phyloP scores from a whole-genome alignment of 2,113 vertebrate genomes.

The Isichthys henryi region DNA sequence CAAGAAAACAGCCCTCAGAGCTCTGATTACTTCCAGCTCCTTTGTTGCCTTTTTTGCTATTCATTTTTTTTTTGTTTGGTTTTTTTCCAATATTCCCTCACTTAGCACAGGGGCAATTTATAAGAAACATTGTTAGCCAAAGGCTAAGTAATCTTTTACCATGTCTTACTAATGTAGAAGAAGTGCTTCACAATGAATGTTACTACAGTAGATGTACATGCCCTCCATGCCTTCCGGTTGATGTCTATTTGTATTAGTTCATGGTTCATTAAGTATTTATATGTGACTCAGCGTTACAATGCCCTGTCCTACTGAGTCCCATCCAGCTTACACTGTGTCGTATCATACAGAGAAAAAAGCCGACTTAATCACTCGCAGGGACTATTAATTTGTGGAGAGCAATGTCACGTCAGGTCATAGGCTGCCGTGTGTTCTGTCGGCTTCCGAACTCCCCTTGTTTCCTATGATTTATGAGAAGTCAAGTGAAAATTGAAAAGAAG shows the following conservation, averaged over 20 bases:
- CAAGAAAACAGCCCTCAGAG: background rate
- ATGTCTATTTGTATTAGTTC: background rate
- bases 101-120: constrained; percentile 1
- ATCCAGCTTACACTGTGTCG: background rate
- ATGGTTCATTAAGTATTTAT: background rate
- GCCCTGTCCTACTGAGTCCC: background rate
- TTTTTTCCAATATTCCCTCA: background rate
- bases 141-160: background rate
- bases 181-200: background rate
- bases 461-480: background rate
- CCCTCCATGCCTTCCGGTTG: background rate
- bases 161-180: background rate
- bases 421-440: background rate
- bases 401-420: background rate
- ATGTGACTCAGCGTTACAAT: background rate
- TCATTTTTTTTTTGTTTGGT: background rate
- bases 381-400: background rate
- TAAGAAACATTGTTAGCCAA: background rate
- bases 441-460: background rate
- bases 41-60: background rate
- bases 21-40: background rate
- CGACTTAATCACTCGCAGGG: background rate
- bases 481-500: background rate
- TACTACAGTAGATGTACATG: background rate
- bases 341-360: background rate